These are phyloP conservation scores for Hyalella azteca DNA, from an alignment of 2,888 invertebrate genomes.

Conservation along the genomic window DNA sequence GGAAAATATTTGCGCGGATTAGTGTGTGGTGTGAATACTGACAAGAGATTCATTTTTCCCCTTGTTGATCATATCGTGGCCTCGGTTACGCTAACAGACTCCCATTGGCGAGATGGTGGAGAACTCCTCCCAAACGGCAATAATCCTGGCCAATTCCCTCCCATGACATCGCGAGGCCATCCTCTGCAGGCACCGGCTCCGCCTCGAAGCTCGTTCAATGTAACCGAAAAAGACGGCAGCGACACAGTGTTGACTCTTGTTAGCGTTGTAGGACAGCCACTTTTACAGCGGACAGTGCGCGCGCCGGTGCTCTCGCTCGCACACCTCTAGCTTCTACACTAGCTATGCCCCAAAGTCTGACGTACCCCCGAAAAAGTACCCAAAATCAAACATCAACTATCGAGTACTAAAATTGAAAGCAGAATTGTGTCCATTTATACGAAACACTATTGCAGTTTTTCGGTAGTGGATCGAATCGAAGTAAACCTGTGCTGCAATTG, in stretches of 20 bases:
- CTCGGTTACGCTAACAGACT: slow-evolving; percentile 35
- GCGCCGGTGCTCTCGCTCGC: slow-evolving; percentile 44
- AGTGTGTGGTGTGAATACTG: slow-evolving; percentile 39
- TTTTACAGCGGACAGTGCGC: slow-evolving; percentile 58
- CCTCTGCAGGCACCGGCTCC: slow-evolving; percentile 1
- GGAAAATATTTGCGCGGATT: slow-evolving; percentile 34
- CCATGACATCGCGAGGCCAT: not conserved
- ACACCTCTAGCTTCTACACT: not conserved
- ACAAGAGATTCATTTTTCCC: slow-evolving; percentile 39
- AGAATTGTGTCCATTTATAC: no score
- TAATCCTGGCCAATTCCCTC: slow-evolving; percentile 19
- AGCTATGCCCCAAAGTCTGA: not conserved
- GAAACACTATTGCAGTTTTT: no score
- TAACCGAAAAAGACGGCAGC: slow-evolving; percentile 59
- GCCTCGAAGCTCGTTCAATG: slow-evolving; percentile 25
- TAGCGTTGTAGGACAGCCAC: slow-evolving; percentile 58
- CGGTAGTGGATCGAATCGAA: no score
- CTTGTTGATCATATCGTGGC: slow-evolving; percentile 39
- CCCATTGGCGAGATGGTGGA: slow-evolving; percentile 30
- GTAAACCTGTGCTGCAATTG: no score
- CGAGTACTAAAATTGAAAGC: no score
- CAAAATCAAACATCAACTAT: no score
- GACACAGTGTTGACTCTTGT: slow-evolving; percentile 58
- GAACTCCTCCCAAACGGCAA: not conserved
- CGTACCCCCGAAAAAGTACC: not conserved